Evolutionary conservation across 2,888 invertebrate genomes (phyloP).

Genomic region (Drosophila barbarae): DNA sequence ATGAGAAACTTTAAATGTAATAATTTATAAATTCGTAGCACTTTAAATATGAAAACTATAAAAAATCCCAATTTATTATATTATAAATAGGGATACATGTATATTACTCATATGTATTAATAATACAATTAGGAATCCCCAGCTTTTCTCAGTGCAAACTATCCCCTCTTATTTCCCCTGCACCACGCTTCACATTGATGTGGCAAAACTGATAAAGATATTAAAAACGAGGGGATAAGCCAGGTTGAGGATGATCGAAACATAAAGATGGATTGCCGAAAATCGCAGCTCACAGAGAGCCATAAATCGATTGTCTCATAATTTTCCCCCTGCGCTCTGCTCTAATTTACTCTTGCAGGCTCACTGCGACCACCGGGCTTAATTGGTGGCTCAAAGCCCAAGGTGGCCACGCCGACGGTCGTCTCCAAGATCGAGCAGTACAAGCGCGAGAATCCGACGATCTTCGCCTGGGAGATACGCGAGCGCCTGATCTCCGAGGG

Average conservation of each 20-base stretch:
- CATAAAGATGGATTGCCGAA: constrained; percentile 34
- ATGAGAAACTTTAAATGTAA: too few species aligned
- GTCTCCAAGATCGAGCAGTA: constrained; percentile 99
- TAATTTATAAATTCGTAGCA: too few species aligned
- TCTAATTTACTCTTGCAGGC: constrained; percentile 82
- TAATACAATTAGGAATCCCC: neutral
- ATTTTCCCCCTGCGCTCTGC: constrained; percentile 18
- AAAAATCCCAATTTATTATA: too few species aligned
- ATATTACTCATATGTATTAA: too few species aligned
- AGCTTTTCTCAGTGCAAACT: constrained; percentile 13
- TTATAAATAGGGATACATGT: too few species aligned
- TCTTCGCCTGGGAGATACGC: constrained; percentile 99
- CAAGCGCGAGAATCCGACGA: constrained; percentile 98
- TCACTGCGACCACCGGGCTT: constrained; percentile 93
- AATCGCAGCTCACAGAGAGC: constrained; percentile 1
- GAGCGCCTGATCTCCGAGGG: constrained; percentile 98
- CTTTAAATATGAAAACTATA: too few species aligned
- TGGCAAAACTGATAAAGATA: constrained; percentile 76
- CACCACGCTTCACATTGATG: constrained; percentile 57
- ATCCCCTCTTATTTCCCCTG: constrained; percentile 1
- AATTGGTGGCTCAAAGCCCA: constrained; percentile 97
- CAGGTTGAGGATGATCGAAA: constrained; percentile 14
- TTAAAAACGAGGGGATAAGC: constrained; percentile 56
- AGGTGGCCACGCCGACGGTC: constrained; percentile 98
- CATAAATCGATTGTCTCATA: constrained; percentile 40